phyloP scores from a whole-genome alignment of 2,113 vertebrate genomes.

The Toxotes jaculatrix region DNA sequence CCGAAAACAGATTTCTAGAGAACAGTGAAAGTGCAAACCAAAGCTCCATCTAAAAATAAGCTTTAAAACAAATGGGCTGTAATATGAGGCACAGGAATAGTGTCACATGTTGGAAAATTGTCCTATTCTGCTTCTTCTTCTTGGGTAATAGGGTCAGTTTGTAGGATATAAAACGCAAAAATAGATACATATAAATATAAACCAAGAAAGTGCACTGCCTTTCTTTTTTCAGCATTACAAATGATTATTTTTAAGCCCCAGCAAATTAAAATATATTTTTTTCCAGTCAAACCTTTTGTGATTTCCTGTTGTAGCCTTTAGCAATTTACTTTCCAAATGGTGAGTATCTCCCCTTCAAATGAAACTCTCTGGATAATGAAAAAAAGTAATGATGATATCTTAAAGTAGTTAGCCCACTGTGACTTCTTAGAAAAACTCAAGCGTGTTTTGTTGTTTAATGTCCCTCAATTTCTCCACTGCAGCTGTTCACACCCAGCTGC shows the following conservation, averaged over 20 bases:
- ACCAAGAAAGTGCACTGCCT: neutral
- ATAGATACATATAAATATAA: too few species aligned
- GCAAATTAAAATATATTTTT: neutral
- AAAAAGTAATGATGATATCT: constrained; percentile 20
- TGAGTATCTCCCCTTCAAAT: neutral
- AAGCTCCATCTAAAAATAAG: constrained; percentile 48
- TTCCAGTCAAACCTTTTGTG: neutral
- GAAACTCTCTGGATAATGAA: neutral
- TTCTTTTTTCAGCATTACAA: neutral
- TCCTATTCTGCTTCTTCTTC: constrained; percentile 9
- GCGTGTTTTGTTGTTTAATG: constrained; percentile 35
- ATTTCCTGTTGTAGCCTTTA: neutral
- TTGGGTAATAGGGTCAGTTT: constrained; percentile 29
- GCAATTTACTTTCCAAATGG: neutral
- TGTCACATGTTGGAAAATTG: constrained; percentile 19
- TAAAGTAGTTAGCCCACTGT: constrained; percentile 10
- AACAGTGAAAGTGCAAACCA: constrained; percentile 29
- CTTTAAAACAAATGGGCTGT: constrained; percentile 41
- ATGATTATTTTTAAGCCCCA: neutral
- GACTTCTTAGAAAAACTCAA: constrained; percentile 35
- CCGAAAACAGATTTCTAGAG: constrained; percentile 12
- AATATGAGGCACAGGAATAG: neutral
- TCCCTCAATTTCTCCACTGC: constrained; percentile 7
- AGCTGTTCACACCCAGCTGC: constrained; percentile 37
- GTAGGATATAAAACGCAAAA: neutral